phyloP scores from a whole-genome alignment of 2,888 invertebrate species.

The Sturmia bella region DNA sequence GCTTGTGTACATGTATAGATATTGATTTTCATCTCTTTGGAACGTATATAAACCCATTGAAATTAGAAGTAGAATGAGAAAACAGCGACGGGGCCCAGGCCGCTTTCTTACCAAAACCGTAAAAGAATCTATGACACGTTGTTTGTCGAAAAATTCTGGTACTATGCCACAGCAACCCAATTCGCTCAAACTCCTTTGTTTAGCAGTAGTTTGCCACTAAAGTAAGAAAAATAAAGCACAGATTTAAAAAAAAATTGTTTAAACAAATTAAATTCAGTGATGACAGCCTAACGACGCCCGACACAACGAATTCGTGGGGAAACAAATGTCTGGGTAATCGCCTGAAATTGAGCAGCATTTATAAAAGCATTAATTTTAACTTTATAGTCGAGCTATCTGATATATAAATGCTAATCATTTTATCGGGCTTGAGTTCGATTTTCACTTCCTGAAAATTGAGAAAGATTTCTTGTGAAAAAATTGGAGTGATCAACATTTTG shows the following conservation, averaged over 20 bases:
- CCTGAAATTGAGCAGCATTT: too few species aligned
- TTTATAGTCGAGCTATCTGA: too few species aligned
- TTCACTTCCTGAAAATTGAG: too few species aligned
- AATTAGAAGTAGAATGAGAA: constrained; percentile 86
- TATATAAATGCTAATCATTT: too few species aligned
- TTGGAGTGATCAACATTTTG: too few species aligned
- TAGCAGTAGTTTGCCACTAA: constrained; percentile 86
- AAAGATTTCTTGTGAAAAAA: too few species aligned
- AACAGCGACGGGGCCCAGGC: constrained; percentile 84
- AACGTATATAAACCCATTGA: constrained; percentile 91
- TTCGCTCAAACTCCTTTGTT: constrained; percentile 85
- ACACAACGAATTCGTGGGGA: too few species aligned
- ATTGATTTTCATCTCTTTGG: constrained; percentile 90
- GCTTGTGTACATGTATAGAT: constrained; percentile 89
- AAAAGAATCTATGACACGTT: constrained; percentile 86
- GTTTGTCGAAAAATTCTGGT: constrained; percentile 87
- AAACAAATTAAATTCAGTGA: too few species aligned
- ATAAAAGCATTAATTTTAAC: too few species aligned
- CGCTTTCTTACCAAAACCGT: constrained; percentile 85
- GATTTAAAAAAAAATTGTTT: neutral
- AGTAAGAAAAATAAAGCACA: constrained; percentile 26
- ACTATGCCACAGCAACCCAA: constrained; percentile 84
- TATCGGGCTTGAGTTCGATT: too few species aligned
- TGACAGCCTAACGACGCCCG: too few species aligned
- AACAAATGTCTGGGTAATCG: too few species aligned